These are phyloP conservation scores for Spodoptera picta DNA, from an alignment of 2,888 invertebrate species.

Conservation along the genomic window DNA sequence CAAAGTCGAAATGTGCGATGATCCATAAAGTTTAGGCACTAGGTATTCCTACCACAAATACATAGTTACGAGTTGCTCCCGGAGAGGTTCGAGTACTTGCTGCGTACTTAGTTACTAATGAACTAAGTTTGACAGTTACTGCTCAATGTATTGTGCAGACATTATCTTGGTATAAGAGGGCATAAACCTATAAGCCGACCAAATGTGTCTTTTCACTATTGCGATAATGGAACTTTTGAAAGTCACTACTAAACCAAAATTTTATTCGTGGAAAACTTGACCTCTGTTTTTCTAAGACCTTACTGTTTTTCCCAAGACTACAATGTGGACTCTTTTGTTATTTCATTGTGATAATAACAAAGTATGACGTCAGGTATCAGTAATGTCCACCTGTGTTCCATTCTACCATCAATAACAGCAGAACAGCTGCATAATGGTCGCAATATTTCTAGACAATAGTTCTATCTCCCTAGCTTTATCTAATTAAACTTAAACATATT, in stretches of 20 bases:
- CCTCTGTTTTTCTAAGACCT: too few relatives aligned
- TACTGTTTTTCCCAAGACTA: too few relatives aligned
- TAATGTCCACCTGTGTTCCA: slow-evolving; percentile 13
- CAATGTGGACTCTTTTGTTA: too few relatives aligned
- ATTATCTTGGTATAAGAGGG: slow-evolving; percentile 8
- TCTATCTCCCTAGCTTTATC: neutral
- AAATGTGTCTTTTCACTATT: too few relatives aligned
- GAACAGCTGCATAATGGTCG: neutral
- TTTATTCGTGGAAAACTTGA: too few relatives aligned
- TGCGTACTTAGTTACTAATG: slow-evolving; percentile 34
- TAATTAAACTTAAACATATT: too few relatives aligned
- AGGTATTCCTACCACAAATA: slow-evolving; percentile 24
- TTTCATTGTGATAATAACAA: neutral
- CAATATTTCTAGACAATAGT: slow-evolving; percentile 5
- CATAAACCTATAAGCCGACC: too few relatives aligned
- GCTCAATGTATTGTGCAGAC: slow-evolving; percentile 20
- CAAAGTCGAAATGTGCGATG: slow-evolving; percentile 20
- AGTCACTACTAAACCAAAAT: too few relatives aligned
- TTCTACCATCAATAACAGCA: slow-evolving; percentile 1
- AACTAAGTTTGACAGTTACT: slow-evolving; percentile 45
- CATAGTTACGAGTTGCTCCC: slow-evolving; percentile 32
- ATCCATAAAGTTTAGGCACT: slow-evolving; percentile 29
- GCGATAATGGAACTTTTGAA: too few relatives aligned
- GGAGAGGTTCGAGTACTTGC: slow-evolving; percentile 31
- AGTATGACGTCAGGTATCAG: slow-evolving; percentile 10